Conservation (phyloP, 2,113 vertebrate genomes). For the Procavia capensis region DNA sequence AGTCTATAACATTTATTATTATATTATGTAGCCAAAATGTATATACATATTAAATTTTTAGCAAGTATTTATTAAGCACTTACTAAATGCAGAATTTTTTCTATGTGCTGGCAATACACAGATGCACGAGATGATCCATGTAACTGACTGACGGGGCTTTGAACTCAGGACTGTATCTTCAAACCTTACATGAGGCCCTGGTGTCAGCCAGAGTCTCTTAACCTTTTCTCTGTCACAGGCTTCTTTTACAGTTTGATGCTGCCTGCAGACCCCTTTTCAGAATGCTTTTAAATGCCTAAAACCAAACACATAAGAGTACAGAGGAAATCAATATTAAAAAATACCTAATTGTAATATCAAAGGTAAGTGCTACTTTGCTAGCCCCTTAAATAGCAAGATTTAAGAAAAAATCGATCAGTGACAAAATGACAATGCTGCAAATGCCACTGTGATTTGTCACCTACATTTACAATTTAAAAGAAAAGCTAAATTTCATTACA, state of each 20-base stretch:
- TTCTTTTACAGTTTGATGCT: neutral
- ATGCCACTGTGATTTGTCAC: neutral
- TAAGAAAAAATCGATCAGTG: neutral
- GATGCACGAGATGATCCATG: neutral
- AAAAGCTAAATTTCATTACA: neutral
- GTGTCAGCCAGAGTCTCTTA: neutral
- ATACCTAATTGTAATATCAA: neutral
- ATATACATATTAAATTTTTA: neutral
- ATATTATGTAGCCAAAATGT: neutral
- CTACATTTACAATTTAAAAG: neutral
- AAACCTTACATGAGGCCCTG: neutral
- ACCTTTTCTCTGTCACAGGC: neutral
- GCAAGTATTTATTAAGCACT: neutral
- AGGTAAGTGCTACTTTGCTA: neutral
- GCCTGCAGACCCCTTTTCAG: neutral
- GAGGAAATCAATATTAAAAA: slow-evolving; percentile 21
- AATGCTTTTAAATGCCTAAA: slow-evolving; percentile 16
- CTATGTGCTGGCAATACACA: neutral
- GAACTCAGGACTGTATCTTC: neutral
- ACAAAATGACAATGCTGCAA: neutral
- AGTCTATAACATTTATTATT: neutral
- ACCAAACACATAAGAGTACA: neutral
- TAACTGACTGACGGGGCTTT: neutral
- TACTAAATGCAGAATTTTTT: neutral
- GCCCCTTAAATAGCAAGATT: neutral